phyloP scores from a whole-genome alignment of 2,888 invertebrate genomes.

The Drosophila falleni region DNA sequence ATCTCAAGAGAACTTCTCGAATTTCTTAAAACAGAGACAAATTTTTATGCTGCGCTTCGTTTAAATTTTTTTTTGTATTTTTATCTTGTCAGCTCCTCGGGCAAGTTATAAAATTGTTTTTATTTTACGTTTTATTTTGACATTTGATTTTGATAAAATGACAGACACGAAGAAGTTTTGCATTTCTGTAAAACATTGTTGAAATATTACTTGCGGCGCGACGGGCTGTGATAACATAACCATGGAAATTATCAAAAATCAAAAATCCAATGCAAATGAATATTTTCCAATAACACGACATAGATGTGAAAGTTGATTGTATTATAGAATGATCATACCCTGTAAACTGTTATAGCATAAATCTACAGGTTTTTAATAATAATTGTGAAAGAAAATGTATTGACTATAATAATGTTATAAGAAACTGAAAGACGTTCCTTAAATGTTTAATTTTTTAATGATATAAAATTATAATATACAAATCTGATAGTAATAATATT shows the following conservation, averaged over 20 bases:
- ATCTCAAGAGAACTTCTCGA: conserved; percentile 17
- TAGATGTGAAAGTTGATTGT: too few relatives aligned
- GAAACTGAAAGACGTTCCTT: too few relatives aligned
- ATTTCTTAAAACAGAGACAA: conserved; percentile 9
- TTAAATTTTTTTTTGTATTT: conserved; percentile 4
- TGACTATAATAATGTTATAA: too few relatives aligned
- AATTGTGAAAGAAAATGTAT: neutral
- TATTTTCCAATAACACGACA: neutral
- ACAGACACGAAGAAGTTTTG: conserved; percentile 33
- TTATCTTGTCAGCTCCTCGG: conserved; percentile 6
- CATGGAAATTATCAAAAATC: conserved; percentile 33
- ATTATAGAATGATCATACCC: neutral
- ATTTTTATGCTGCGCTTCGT: conserved; percentile 10
- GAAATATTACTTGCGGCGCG: conserved; percentile 19
- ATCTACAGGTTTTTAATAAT: neutral
- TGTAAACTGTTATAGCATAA: neutral
- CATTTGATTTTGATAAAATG: conserved; percentile 29
- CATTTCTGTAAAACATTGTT: conserved; percentile 23
- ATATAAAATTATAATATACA: neutral
- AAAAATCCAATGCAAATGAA: conserved; percentile 33
- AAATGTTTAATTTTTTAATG: too few relatives aligned
- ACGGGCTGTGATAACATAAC: conserved; percentile 32
- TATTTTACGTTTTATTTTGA: conserved; percentile 30
- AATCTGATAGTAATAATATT: neutral
- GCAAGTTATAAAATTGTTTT: conserved; percentile 38